A percentile compares a stretch with the other conserved stretches of the same genome.
Evolutionary conservation across 1,140 invertebrate species (phyloP).

Genomic region (Euura saliciscinereae): DNA sequence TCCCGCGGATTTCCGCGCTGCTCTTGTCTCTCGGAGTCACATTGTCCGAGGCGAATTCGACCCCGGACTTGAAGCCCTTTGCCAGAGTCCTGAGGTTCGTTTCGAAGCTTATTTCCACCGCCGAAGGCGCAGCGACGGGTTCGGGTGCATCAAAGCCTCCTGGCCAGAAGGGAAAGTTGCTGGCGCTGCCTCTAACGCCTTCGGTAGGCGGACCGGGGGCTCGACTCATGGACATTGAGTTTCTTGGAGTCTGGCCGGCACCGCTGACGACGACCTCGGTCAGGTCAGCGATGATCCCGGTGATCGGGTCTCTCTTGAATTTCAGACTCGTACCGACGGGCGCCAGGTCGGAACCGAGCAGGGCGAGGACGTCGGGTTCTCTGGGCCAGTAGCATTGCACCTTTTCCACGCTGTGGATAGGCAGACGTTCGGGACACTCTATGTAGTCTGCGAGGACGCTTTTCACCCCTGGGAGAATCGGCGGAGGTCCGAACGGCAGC

Average conservation of each 20-base stretch:
- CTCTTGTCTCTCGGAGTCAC: slow-evolving; percentile 45
- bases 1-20: slow-evolving; percentile 2
- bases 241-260: slow-evolving; percentile 70
- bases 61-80: slow-evolving; percentile 68
- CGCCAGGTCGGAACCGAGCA: slow-evolving; percentile 60
- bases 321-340: slow-evolving; percentile 61
- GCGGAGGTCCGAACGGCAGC: slow-evolving; percentile 62
- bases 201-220: slow-evolving; percentile 66
- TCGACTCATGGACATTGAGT: slow-evolving; percentile 77
- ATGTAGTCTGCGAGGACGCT: slow-evolving; percentile 65
- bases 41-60: slow-evolving; percentile 62
- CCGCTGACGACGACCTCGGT: slow-evolving; percentile 69
- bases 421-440: slow-evolving; percentile 65
- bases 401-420: slow-evolving; percentile 68
- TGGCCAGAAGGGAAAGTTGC: slow-evolving; percentile 82
- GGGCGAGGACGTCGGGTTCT: slow-evolving; percentile 54
- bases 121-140: slow-evolving; percentile 34
- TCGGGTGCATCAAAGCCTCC: slow-evolving; percentile 74
- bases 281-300: slow-evolving; percentile 72
- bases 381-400: slow-evolving; percentile 66
- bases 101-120: slow-evolving; percentile 57
- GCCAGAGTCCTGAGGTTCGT: slow-evolving; percentile 66
- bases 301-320: slow-evolving; percentile 74
- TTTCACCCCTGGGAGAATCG: slow-evolving; percentile 63
- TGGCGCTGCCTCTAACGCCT: slow-evolving; percentile 68